Evolutionary conservation across 1,140 invertebrate species (phyloP), one percentile per base, ranked within the genome.

Genomic region (Dinothrombium tinctorium): DNA sequence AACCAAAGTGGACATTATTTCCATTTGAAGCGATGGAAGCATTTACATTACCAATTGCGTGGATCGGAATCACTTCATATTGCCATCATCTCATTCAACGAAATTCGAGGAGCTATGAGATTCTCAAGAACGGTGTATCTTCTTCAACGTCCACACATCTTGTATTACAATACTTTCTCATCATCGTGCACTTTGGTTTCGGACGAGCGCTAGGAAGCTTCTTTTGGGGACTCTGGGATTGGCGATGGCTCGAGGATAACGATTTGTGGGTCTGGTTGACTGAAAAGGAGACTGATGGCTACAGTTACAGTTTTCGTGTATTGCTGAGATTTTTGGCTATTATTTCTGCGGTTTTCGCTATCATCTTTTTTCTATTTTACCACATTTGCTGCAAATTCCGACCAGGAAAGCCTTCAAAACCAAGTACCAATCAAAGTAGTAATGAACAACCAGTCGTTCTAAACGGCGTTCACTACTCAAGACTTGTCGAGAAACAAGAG

Each of bases 11-110:
- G 49, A 44, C 48, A 36, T 33, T 49, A 4, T 28, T 52, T 17
- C 51, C 51, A 23, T 52, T 52, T 29, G 45, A 51, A 15, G 14
- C 43, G 9, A 52, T 52, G 51, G 46, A 41, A 29, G 41, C 50
- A 3, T 51, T 52, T 24, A 47, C 40, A 2, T 33, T 50, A 2
- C 45, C 45, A 11, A 23, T 52, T 6, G 41, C 48, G 26, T 52
- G 51, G 51, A 44, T 52, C 12, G 47, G 43, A 15, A 22, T 38
- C 19, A 51, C 51, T 21, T 45, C 51, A n/a, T 49, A 49, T 22
- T 41, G 45, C 21, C 51, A 52, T 17, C 45, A 37, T 12, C 25
- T 52, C 2, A 44, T 46, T 20, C 33, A n/a, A n/a, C n/a, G n/a
- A n/a, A n/a, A n/a, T n/a, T n/a, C n/a, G n/a, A n/a, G n/a, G n/a